Base-by-base conservation (phyloP, 2,888 invertebrate genomes). In the Rhodophaea formosa region DNA sequence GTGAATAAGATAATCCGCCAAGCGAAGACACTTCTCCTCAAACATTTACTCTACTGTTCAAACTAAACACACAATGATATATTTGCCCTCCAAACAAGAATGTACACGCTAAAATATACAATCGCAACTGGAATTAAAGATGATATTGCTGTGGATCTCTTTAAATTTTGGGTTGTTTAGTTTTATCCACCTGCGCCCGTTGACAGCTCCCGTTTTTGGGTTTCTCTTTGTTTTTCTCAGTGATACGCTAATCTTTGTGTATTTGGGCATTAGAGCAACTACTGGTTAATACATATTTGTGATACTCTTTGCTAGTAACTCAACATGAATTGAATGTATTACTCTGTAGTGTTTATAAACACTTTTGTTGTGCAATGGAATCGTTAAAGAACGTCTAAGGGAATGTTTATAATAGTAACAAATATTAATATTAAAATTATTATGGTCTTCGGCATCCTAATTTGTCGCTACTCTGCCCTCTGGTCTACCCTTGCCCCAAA, bases 11-110 rank as follows among this genome's bases (percentile, higher is more conserved):
- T 85, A 79, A 86, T 84, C 82, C 70, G 69, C 73, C 66, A 65
- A 71, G 69, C 65, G 80, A 66, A 70, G 77, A 67, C 65, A 62
- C 72, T 54, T 70, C 79, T 79, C 69, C 64, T 74, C 80, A 82
- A 88, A 88, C 82, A 85, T 89, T 89, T 84, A 80, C 75, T 72
- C 67, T 67, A 65, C 79, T 80, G 73, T 76, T 80, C 80, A 82
- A 85, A 83, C 82, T 69, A 66, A 79, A 75, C 77, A 64, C 69
- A 74, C 76, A 69, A 72, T 63, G 54, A 66, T 70, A 70, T 53
- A 60, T 63, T 63, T 74, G 62, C 67, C 58, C 57, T 32, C 60
- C 23, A 10, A 57, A 59, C 65, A 30, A 39, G 53, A 8, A 16
- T 8, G 3, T 23, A 8, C 42, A 42, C 2, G 8, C 1, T 35